Evolutionary conservation across 2,113 vertebrate genomes (phyloP), one percentile per base, ranked within the genome.

Genomic region (Rostratula benghalensis): DNA sequence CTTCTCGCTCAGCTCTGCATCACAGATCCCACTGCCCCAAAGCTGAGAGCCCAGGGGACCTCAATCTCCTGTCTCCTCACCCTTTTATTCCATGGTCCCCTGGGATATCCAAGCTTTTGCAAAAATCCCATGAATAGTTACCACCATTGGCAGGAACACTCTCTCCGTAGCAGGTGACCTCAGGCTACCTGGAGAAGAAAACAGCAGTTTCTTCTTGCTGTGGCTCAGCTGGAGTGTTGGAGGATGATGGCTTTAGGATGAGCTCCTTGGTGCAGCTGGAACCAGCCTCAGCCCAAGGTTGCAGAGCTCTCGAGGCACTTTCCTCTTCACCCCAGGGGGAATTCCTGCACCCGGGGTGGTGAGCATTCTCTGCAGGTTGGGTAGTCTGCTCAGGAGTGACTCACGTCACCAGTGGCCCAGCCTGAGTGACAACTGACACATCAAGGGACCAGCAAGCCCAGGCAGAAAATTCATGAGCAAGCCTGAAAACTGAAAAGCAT

Each of bases 121-220:
- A 61, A 43, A 24, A 13, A 22, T 10, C 50, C 53, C 45, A 4
- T 0, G 0, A 13, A 1, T 12, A 82, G 4, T 48, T 63, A 6
- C 56, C 39, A 7, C 28, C 61, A 3, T 5, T 17, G 18, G 43
- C 53, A 57, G 77, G 30, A 89, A 46, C 43, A 1, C 35, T 46
- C 19, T 17, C 20, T 70, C 25, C 73, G 68, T 43, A 33, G 30
- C 31, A 53, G 56, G 50, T 3, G 1, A 43, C 30, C n/a, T 30
- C 65, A 35, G 37, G 24, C 51, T 35, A 43, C 25, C 39, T 1
- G 0, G 31, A 25, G 45, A 33, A 78, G 68, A 45, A 56, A 76
- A 39, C 18, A 65, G 61, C 56, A 5, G 6, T 37, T 84, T 51
- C 46, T 78, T 65, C 9, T 6, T 64, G 37, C 68, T 31, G 13